A percentile compares a stretch with the other conserved stretches of the same genome.
phyloP scores from a whole-genome alignment of 2,888 invertebrate genomes.

The Hydroisotoma schaefferi region DNA sequence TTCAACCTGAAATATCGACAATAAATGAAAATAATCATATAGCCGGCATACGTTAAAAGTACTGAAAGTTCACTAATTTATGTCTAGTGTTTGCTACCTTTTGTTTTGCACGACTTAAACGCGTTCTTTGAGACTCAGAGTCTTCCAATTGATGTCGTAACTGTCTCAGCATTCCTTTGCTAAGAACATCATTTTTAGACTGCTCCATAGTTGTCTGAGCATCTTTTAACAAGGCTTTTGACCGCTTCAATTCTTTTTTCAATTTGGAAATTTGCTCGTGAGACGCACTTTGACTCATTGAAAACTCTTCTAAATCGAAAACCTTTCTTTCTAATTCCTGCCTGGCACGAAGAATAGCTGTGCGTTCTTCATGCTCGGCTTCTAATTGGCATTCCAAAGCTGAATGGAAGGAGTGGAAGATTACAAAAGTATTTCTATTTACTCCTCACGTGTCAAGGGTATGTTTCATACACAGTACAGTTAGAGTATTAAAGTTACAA shows the following conservation, averaged over 20 bases:
- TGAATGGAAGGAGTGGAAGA: no score
- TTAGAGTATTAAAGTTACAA: slow-evolving; percentile 50
- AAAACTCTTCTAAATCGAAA: slow-evolving; percentile 63
- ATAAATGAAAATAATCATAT: not conserved
- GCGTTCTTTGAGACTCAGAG: slow-evolving; percentile 42
- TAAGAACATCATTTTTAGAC: slow-evolving; percentile 79
- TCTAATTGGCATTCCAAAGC: slow-evolving; percentile 86
- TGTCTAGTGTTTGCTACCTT: no score
- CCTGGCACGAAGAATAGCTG: slow-evolving; percentile 77
- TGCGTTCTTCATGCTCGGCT: slow-evolving; percentile 88
- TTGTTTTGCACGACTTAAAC: slow-evolving; percentile 45
- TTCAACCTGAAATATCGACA: slow-evolving; percentile 55
- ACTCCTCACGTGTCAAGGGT: no score
- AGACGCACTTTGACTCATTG: slow-evolving; percentile 66
- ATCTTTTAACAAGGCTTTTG: slow-evolving; percentile 83
- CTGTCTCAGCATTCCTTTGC: slow-evolving; percentile 71
- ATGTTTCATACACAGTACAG: no score
- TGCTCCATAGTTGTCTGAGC: slow-evolving; percentile 88
- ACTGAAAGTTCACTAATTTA: not conserved
- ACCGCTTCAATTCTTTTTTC: slow-evolving; percentile 80
- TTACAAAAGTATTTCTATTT: no score
- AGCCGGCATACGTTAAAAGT: not conserved
- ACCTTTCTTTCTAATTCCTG: slow-evolving; percentile 85
- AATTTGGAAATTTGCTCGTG: slow-evolving; percentile 70
- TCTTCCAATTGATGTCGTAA: slow-evolving; percentile 66